These are phyloP conservation scores for Erebia epiphron DNA, from an alignment of 2,888 invertebrate genomes.

Conservation along the genomic window DNA sequence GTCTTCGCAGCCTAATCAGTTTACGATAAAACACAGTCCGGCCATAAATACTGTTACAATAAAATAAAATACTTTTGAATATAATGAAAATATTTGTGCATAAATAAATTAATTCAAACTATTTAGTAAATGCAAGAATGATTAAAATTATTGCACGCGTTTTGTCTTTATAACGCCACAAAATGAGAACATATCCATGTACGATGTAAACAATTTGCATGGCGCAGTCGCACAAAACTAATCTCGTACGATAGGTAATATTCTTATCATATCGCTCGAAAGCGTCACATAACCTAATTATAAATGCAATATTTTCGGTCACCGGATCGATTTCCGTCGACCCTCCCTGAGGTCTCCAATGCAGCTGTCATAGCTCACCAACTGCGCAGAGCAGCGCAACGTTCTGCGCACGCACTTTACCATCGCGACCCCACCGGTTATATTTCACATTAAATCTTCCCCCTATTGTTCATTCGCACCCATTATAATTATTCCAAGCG, in stretches of 20 bases:
- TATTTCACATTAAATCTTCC: slow-evolving; percentile 61
- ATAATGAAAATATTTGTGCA: too few species aligned
- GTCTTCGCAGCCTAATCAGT: background rate
- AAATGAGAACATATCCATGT: too few species aligned
- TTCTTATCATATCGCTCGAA: background rate
- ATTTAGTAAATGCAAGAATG: too few species aligned
- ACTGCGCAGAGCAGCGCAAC: slow-evolving; percentile 59
- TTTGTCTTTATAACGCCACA: too few species aligned
- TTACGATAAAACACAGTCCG: too few species aligned
- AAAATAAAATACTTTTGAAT: too few species aligned
- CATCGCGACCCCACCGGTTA: slow-evolving; percentile 54
- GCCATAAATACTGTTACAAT: too few species aligned
- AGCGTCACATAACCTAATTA: slow-evolving; percentile 25
- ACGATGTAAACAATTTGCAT: too few species aligned
- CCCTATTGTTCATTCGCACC: slow-evolving; percentile 63
- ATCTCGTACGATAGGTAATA: too few species aligned
- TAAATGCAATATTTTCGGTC: slow-evolving; percentile 31
- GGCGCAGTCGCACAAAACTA: too few species aligned
- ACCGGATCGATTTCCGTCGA: slow-evolving; percentile 51
- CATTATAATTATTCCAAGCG: slow-evolving; percentile 53
- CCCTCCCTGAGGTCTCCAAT: slow-evolving; percentile 48
- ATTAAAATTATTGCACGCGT: too few species aligned
- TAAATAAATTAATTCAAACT: too few species aligned
- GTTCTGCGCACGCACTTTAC: slow-evolving; percentile 55
- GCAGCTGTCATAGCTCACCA: slow-evolving; percentile 51